Evolutionary conservation across 2,113 vertebrate species (phyloP).

Genomic region (Lanius collurio): DNA sequence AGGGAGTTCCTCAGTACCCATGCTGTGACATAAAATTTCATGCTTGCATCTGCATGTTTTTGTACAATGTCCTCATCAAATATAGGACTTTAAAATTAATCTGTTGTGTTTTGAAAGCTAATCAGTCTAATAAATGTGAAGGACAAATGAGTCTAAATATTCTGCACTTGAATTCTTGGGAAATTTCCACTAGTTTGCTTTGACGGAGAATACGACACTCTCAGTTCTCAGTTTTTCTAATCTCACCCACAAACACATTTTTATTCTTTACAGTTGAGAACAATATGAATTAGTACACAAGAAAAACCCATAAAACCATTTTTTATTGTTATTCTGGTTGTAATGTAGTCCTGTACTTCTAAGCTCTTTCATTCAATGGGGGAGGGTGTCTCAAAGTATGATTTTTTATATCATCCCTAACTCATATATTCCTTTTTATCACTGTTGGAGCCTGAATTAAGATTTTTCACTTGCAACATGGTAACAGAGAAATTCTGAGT

Average conservation of each 20-base stretch:
- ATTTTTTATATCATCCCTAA: neutral
- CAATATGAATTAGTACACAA: neutral
- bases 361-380: fast-evolving
- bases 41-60: neutral
- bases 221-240: neutral
- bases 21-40: neutral
- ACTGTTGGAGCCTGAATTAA: neutral
- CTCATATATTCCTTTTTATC: neutral
- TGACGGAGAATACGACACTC: neutral
- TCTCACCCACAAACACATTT: neutral
- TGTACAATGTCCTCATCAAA: neutral
- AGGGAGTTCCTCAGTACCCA: neutral
- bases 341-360: neutral
- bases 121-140: neutral
- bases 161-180: neutral
- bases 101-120: neutral
- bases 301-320: neutral
- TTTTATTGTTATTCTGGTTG: neutral
- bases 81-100: neutral
- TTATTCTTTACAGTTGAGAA: neutral
- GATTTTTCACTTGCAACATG: neutral
- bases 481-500: neutral
- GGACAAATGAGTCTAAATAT: neutral
- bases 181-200: neutral
- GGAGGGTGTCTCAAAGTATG: neutral